Evolutionary conservation across 2,797 vertebrate genomes (phyloP).

Genomic region (Aplochiton taeniatus): DNA sequence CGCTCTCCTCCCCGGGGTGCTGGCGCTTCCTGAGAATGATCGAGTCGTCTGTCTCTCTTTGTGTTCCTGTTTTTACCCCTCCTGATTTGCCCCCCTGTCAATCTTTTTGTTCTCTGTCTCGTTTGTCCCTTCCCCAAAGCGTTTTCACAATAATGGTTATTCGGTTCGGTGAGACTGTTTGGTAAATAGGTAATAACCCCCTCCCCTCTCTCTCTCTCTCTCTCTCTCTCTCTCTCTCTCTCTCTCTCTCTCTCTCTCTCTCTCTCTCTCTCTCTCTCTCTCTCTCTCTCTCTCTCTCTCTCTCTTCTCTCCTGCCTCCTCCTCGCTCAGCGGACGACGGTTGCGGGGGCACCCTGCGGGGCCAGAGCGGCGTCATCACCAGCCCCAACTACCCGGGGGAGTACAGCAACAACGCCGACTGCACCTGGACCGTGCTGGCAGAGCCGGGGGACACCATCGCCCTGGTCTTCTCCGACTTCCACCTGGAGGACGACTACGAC

Average conservation of each 20-base stretch:
- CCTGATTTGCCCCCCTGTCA: too few species aligned
- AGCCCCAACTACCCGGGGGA: constrained; percentile 94
- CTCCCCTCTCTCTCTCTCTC: constrained; percentile 42
- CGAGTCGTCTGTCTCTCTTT: too few species aligned
- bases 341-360: constrained; percentile 93
- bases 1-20: too few species aligned
- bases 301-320: constrained; percentile 18
- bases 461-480: constrained; percentile 95
- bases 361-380: constrained; percentile 94
- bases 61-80: too few species aligned
- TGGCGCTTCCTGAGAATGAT: too few species aligned
- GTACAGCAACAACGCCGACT: constrained; percentile 96
- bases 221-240: neutral
- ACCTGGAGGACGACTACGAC: constrained; percentile 95
- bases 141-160: constrained; percentile 33
- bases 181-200: constrained; percentile 26
- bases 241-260: constrained; percentile 12
- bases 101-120: too few species aligned
- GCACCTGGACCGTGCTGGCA: constrained; percentile 97
- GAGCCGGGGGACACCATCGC: constrained; percentile 98
- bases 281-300: constrained; percentile 48
- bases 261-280: constrained; percentile 2
- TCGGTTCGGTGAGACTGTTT: constrained; percentile 41
- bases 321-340: constrained; percentile 87
- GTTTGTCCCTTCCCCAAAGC: too few species aligned